Percentiles rank a stretch among this genome's conserved stretches.
Conservation (phyloP, 1,140 invertebrate species). For the Drosophila bipectinata region DNA sequence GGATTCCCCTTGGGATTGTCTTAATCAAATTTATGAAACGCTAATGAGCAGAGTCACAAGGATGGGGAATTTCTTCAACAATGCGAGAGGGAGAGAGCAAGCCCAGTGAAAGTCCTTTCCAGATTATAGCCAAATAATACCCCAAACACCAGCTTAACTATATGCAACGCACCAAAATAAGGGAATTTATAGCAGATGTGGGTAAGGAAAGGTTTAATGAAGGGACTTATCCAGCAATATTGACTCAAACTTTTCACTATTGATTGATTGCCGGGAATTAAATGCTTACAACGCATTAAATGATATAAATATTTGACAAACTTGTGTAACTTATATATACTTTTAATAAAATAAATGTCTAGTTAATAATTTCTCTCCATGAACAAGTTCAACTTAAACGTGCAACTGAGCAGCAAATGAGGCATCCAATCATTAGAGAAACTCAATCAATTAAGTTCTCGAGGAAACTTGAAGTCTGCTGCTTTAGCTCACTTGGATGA, state of each 20-base stretch:
- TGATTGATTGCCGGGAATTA: neutral
- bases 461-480: conserved; percentile 19
- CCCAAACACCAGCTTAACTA: conserved; percentile 67
- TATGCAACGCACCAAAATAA: conserved; percentile 16
- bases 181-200: conserved; percentile 39
- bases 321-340: neutral
- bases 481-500: conserved; percentile 29
- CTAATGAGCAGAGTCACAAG: conserved; percentile 67
- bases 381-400: conserved; percentile 19
- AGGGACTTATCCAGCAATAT: conserved; percentile 8
- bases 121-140: conserved; percentile 75
- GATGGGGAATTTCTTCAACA: conserved; percentile 13
- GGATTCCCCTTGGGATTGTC: conserved; percentile 70
- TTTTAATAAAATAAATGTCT: too few species aligned
- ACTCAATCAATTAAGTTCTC: conserved; percentile 64
- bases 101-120: conserved; percentile 10
- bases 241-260: conserved; percentile 2
- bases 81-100: neutral
- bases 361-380: conserved; percentile 14
- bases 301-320: neutral
- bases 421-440: conserved; percentile 68
- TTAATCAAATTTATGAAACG: conserved; percentile 82
- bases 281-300: neutral
- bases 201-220: conserved; percentile 32
- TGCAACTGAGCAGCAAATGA: conserved; percentile 73